Evolutionary conservation across 2,888 invertebrate genomes (phyloP).

Genomic region (Cyclophora albipunctata): DNA sequence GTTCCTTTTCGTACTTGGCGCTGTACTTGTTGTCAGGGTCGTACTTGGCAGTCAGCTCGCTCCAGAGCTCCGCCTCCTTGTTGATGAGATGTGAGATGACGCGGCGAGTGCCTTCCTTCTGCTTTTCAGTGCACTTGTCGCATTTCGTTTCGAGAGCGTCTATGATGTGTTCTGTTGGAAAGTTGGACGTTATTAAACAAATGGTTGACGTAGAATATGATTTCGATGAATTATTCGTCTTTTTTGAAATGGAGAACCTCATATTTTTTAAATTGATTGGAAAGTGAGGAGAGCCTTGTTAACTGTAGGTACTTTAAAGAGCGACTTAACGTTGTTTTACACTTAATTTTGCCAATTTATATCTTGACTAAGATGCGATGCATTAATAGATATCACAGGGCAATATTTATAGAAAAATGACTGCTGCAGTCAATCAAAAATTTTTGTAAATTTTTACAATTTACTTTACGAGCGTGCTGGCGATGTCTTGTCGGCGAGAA

Average conservation of each 20-base stretch:
- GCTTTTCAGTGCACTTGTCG: slow-evolving; percentile 35
- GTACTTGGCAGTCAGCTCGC: slow-evolving; percentile 43
- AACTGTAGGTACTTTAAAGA: too few species aligned
- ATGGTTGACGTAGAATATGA: background rate
- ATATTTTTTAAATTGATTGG: too few species aligned
- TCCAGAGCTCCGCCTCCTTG: slow-evolving; percentile 45
- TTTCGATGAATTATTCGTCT: background rate
- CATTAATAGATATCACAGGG: too few species aligned
- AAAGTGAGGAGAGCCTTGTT: too few species aligned
- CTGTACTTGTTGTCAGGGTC: slow-evolving; percentile 47
- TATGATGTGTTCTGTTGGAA: slow-evolving; percentile 34
- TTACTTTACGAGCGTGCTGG: too few species aligned
- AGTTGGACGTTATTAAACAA: slow-evolving; percentile 5
- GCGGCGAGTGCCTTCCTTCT: slow-evolving; percentile 29
- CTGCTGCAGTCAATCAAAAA: too few species aligned
- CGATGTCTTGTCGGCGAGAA: too few species aligned
- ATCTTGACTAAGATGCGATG: too few species aligned
- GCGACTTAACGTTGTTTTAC: too few species aligned
- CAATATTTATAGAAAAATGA: too few species aligned
- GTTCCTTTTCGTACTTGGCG: slow-evolving; percentile 43
- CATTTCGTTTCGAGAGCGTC: slow-evolving; percentile 44
- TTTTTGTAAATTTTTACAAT: too few species aligned
- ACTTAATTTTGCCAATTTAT: background rate
- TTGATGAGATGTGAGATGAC: slow-evolving; percentile 43
- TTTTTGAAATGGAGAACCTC: background rate